Percentiles rank a stretch among this genome's conserved stretches.
Evolutionary conservation across 2,113 vertebrate genomes (phyloP).

Genomic region (Gobius niger): DNA sequence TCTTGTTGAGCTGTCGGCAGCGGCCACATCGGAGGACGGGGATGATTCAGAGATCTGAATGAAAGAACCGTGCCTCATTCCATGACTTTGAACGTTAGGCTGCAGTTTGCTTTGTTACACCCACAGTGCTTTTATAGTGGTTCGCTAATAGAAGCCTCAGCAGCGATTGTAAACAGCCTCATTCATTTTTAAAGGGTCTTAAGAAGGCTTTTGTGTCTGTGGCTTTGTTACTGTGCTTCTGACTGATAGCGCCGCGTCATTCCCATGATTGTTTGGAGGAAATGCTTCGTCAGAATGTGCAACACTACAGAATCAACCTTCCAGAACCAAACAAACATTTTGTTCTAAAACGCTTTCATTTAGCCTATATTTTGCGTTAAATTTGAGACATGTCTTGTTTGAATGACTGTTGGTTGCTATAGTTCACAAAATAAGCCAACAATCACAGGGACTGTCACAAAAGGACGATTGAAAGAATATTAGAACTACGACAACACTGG

Average conservation of each 20-base stretch:
- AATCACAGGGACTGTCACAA: too few relatives aligned
- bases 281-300: neutral
- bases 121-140: neutral
- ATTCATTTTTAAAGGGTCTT: conserved; percentile 50
- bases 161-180: conserved; percentile 31
- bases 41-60: neutral
- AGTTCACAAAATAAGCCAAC: too few relatives aligned
- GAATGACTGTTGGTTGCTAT: too few relatives aligned
- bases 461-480: too few relatives aligned
- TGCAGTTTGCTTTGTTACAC: neutral
- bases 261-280: neutral
- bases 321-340: too few relatives aligned
- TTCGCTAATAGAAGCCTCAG: conserved; percentile 4
- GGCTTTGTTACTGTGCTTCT: conserved; percentile 19
- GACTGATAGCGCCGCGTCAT: conserved; percentile 6
- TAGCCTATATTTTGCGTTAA: too few relatives aligned
- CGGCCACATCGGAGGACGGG: conserved; percentile 33
- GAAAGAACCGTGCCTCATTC: neutral
- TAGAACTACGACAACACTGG: neutral
- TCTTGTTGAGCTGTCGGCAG: conserved; percentile 48
- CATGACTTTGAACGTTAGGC: neutral
- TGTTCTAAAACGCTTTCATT: too few relatives aligned
- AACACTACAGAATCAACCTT: neutral
- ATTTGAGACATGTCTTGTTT: too few relatives aligned
- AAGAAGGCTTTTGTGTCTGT: conserved; percentile 22